These are phyloP conservation scores for Eciton burchellii DNA, from an alignment of 1,140 invertebrate genomes.

Conservation along the genomic window DNA sequence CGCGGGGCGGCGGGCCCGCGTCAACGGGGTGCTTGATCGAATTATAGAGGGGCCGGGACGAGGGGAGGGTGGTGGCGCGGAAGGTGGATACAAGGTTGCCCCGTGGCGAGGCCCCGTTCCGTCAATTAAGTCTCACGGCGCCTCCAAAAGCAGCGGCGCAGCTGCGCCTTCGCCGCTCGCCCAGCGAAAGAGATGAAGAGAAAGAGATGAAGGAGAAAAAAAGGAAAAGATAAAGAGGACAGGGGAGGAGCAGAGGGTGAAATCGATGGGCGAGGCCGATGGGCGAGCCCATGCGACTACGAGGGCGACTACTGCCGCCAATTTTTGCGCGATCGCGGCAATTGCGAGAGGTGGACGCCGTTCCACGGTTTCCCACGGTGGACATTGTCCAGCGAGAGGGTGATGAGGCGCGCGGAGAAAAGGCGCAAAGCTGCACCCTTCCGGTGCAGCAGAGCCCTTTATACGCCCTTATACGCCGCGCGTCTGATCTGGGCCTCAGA, in stretches of 20 bases:
- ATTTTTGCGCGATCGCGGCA: slow-evolving; percentile 75
- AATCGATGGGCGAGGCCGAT: slow-evolving; percentile 60
- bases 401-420: neutral
- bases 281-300: slow-evolving; percentile 66
- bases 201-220: neutral
- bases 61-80: slow-evolving; percentile 42
- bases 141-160: slow-evolving; percentile 50
- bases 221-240: neutral
- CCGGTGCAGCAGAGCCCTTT: neutral
- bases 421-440: slow-evolving; percentile 25
- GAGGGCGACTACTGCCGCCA: slow-evolving; percentile 69
- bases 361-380: slow-evolving; percentile 2
- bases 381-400: slow-evolving; percentile 8
- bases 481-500: neutral
- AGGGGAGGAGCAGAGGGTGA: slow-evolving; percentile 16
- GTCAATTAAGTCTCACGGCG: slow-evolving; percentile 69
- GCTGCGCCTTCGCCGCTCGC: slow-evolving; percentile 58
- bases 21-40: slow-evolving; percentile 82
- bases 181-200: slow-evolving; percentile 1
- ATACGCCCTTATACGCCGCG: neutral
- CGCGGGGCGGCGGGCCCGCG: slow-evolving; percentile 59
- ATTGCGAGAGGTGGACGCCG: slow-evolving; percentile 65
- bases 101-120: slow-evolving; percentile 75
- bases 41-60: slow-evolving; percentile 76
- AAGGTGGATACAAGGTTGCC: slow-evolving; percentile 65